These are phyloP conservation scores for Cololabis saira DNA, from an alignment of 2,113 vertebrate species.

Conservation along the genomic window DNA sequence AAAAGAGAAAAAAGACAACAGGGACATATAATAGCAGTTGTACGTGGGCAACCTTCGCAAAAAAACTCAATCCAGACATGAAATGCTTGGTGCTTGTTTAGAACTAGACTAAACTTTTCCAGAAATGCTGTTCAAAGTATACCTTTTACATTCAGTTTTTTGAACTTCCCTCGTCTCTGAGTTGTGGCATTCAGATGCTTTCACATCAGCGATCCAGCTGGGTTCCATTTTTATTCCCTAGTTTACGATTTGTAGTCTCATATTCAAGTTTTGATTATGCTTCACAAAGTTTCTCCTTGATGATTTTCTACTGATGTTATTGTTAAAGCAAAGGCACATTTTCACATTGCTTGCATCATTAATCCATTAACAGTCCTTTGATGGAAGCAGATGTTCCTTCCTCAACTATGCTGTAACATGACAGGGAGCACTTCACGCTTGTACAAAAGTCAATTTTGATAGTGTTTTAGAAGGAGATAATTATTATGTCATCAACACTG, in stretches of 20 bases:
- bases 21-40: too few relatives aligned
- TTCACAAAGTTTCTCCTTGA: constrained; percentile 7
- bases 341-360: constrained; percentile 32
- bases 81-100: too few relatives aligned
- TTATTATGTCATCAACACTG: constrained; percentile 19
- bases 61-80: too few relatives aligned
- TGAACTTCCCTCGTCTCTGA: constrained; percentile 16
- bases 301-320: constrained; percentile 16
- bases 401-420: constrained; percentile 6
- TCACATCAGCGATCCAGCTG: constrained; percentile 47
- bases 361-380: constrained; percentile 39
- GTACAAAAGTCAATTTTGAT: neutral
- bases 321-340: constrained; percentile 25
- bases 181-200: constrained; percentile 36
- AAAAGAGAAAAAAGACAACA: too few relatives aligned
- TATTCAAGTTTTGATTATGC: constrained; percentile 4
- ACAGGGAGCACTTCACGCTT: neutral
- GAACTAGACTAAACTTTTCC: constrained; percentile 27
- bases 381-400: constrained; percentile 37
- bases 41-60: too few relatives aligned
- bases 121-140: constrained; percentile 45
- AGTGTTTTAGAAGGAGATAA: constrained; percentile 17
- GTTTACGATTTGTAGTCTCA: constrained; percentile 3
- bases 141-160: constrained; percentile 27
- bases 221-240: too few relatives aligned